Percentiles rank a stretch among this genome's conserved stretches.
Evolutionary conservation across 2,797 vertebrate genomes (phyloP).

Genomic region (Hemibagrus guttatus): DNA sequence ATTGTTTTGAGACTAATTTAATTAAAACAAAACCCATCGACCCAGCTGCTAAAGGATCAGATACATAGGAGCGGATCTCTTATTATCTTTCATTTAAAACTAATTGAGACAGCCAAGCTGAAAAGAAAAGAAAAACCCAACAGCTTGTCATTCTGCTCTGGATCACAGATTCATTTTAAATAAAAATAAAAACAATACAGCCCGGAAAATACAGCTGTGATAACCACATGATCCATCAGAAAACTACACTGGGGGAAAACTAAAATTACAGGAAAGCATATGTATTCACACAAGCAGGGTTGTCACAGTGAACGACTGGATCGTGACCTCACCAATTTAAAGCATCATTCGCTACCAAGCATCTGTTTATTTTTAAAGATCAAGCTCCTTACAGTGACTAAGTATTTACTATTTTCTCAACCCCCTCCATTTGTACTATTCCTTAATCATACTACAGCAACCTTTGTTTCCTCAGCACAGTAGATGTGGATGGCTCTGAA

Average conservation of each 20-base stretch:
- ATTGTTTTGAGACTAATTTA: conserved; percentile 18
- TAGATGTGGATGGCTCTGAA: neutral
- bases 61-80: neutral
- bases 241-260: neutral
- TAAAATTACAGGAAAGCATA: neutral
- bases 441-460: neutral
- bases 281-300: neutral
- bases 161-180: neutral
- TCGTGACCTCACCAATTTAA: neutral
- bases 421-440: neutral
- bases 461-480: neutral
- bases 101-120: neutral
- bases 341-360: neutral
- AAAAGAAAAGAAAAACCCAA: no score
- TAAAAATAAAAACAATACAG: neutral
- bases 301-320: neutral
- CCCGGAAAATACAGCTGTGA: neutral
- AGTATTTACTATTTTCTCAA: neutral
- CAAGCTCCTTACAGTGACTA: neutral
- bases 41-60: neutral
- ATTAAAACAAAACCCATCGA: neutral
- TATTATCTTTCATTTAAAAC: neutral
- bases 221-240: no score
- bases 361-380: neutral
- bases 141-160: neutral